These are phyloP conservation scores for Pedionomus torquatus DNA, from an alignment of 2,113 vertebrate species.

Conservation along the genomic window DNA sequence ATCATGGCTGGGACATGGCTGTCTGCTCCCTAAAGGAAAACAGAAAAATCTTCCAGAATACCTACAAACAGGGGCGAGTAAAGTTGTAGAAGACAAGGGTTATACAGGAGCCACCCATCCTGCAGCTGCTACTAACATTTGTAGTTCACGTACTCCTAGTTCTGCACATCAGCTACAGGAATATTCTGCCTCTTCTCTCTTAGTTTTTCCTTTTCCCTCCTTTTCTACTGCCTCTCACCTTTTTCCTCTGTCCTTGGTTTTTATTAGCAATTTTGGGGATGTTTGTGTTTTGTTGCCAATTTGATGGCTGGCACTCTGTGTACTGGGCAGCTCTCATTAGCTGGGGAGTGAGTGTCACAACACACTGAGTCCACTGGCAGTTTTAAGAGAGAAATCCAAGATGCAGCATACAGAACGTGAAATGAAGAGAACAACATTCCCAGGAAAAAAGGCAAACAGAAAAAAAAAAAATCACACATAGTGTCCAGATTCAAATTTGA, in stretches of 20 bases:
- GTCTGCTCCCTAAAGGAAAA: background rate
- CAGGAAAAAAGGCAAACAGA: background rate
- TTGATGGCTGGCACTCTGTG: background rate
- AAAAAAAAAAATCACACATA: background rate
- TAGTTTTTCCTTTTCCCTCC: background rate
- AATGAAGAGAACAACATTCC: background rate
- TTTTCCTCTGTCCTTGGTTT: background rate
- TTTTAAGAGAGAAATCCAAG: background rate
- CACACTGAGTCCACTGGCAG: background rate
- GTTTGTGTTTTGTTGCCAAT: background rate
- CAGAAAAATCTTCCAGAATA: background rate
- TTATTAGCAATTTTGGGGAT: background rate
- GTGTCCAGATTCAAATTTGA: background rate
- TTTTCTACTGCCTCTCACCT: background rate
- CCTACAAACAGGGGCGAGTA: background rate
- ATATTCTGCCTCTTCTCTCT: background rate
- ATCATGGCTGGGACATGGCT: fast-evolving
- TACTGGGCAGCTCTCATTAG: background rate
- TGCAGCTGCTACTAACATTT: background rate
- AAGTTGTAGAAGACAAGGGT: background rate
- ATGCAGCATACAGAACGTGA: background rate
- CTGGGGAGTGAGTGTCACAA: background rate
- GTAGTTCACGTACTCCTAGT: background rate
- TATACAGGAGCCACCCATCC: background rate
- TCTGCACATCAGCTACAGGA: background rate